Evolutionary conservation across 2,113 vertebrate species (phyloP).

Genomic region (Zosterops lateralis): DNA sequence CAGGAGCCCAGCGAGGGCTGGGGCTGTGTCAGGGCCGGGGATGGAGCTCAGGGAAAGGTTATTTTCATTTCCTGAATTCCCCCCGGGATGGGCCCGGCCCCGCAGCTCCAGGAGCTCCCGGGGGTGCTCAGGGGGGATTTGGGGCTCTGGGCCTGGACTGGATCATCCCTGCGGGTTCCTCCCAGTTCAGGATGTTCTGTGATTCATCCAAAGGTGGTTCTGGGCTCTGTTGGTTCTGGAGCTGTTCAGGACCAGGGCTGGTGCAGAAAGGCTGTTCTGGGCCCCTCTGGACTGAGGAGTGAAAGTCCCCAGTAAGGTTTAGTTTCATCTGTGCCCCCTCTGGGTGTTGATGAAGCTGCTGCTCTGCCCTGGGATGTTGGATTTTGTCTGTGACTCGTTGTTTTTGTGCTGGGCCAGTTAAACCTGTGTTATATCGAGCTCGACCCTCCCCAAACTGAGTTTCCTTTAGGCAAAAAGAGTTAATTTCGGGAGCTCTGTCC

Average conservation of each 20-base stretch:
- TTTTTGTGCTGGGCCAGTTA: background rate
- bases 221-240: background rate
- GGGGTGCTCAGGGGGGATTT: background rate
- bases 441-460: background rate
- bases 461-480: background rate
- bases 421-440: fast-evolving
- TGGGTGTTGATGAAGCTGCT: fast-evolving
- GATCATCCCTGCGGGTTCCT: background rate
- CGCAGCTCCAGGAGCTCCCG: background rate
- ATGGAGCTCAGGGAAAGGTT: background rate
- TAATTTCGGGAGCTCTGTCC: background rate
- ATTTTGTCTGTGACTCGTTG: fast-evolving
- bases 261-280: background rate
- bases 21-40: background rate
- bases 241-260: fast-evolving
- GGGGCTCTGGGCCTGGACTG: fast-evolving
- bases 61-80: background rate
- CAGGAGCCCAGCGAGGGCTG: background rate
- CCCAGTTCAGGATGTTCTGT: fast-evolving
- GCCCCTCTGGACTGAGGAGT: background rate
- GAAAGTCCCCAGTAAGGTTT: fast-evolving
- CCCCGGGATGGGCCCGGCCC: background rate
- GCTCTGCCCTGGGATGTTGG: fast-evolving
- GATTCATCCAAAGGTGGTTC: fast-evolving
- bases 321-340: fast-evolving